phyloP scores from a whole-genome alignment of 1,140 invertebrate species.

The Leptinotarsa texana region DNA sequence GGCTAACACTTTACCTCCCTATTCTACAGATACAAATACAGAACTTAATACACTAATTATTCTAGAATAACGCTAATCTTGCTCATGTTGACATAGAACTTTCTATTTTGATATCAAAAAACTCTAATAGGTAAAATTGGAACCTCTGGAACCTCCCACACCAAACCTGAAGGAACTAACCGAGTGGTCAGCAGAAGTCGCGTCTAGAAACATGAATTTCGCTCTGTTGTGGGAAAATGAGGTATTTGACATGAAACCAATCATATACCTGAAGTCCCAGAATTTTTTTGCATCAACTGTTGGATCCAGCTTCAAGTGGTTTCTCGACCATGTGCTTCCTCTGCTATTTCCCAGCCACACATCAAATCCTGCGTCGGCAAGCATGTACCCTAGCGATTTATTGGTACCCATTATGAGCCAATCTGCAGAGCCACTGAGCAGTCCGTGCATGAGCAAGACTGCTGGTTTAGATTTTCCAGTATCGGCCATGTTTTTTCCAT shows the following conservation, averaged over 20 bases:
- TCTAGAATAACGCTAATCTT: no score
- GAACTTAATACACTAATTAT: no score
- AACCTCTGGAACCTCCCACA: no score
- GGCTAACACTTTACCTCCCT: no score
- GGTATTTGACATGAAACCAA: neutral
- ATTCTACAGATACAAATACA: no score
- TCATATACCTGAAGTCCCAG: conserved; percentile 43
- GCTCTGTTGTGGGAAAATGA: no score
- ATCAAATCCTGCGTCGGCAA: conserved; percentile 51
- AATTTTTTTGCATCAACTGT: conserved; percentile 51
- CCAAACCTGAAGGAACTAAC: no score
- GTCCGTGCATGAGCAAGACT: conserved; percentile 58
- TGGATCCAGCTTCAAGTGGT: conserved; percentile 61
- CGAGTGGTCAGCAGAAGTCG: no score
- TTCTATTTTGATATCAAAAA: no score
- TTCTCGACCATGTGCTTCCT: conserved; percentile 68
- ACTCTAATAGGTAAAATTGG: no score
- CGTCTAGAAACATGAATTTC: no score
- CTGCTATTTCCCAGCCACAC: conserved; percentile 74
- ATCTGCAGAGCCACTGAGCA: conserved; percentile 43
- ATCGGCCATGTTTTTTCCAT: conserved; percentile 39
- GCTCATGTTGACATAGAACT: no score
- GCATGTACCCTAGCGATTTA: conserved; percentile 39
- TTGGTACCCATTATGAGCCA: conserved; percentile 47
- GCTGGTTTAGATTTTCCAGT: neutral